These are phyloP conservation scores for Drosophila watanabei DNA, from an alignment of 1,140 invertebrate genomes.

Conservation along the genomic window DNA sequence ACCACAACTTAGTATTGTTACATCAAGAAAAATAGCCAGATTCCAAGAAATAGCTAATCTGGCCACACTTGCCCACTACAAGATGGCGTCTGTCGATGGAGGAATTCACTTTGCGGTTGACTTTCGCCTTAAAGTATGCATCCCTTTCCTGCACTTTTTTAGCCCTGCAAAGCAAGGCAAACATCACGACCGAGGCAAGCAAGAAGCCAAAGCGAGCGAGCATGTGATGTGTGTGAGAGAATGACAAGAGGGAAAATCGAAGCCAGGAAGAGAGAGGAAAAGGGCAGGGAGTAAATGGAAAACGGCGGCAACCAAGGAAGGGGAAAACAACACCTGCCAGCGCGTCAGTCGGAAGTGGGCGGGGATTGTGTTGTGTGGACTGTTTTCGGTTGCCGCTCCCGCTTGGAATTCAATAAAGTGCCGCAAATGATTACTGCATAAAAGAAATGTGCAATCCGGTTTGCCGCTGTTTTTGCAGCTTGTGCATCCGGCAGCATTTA, in stretches of 20 bases:
- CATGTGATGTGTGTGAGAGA: slow-evolving; percentile 35
- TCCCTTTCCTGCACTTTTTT: slow-evolving; percentile 46
- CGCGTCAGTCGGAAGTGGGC: slow-evolving; percentile 34
- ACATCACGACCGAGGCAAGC: slow-evolving; percentile 46
- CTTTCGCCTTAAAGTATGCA: slow-evolving; percentile 68
- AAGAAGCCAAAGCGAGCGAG: slow-evolving; percentile 31
- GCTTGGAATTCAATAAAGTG: slow-evolving; percentile 73
- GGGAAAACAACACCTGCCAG: slow-evolving; percentile 53
- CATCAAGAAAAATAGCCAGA: background rate
- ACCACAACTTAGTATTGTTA: background rate
- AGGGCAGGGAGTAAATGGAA: slow-evolving; percentile 14
- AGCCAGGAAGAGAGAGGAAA: slow-evolving; percentile 13
- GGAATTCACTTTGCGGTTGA: slow-evolving; percentile 74
- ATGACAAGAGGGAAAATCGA: slow-evolving; percentile 42
- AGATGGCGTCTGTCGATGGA: slow-evolving; percentile 65
- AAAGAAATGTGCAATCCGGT: slow-evolving; percentile 62
- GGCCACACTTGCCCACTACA: background rate
- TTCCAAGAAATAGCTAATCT: background rate
- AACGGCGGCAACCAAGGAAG: background rate
- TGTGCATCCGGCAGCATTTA: slow-evolving; percentile 61
- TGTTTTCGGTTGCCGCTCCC: slow-evolving; percentile 41
- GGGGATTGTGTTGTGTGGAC: slow-evolving; percentile 38
- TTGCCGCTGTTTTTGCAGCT: slow-evolving; percentile 48
- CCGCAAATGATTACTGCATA: slow-evolving; percentile 63
- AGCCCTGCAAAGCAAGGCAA: slow-evolving; percentile 45